Base-by-base conservation (phyloP, 1,140 invertebrate genomes). In the Drosophila littoralis region DNA sequence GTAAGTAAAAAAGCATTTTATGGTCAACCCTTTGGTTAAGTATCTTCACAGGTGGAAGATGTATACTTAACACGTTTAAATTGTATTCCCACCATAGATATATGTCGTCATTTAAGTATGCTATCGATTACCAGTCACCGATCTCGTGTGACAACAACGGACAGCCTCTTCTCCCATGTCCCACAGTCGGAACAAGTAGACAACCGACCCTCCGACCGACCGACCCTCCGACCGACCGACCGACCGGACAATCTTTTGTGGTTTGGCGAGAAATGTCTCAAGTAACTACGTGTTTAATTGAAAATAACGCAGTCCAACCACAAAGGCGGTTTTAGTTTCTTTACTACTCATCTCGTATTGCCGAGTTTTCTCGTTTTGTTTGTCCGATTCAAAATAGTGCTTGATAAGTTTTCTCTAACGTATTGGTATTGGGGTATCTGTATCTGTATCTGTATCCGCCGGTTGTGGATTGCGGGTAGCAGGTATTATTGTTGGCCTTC, bases 261-360 rank as follows among this genome's bases (percentile, higher is more conserved):
- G 84, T 75, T 81, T 75, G 50, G 59, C 57, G 13, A 36, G 40
- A 72, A 68, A 55, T 63, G 76, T 82, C 59, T 86, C 83, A 76
- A 70, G 54, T 79, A 75, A 58, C 83, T 60, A 61, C 13, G 48
- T 75, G 50, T 58, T 60, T 80, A 89, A 89, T 90, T 90, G 83
- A 77, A 88, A 77, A 80, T 82, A 69, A 72, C 38, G 28, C 45
- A 58, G 52, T 12, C 22, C 7, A 43, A 86, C 83, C 83, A 54
- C 84, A 88, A 82, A 61, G 42, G 38, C 42, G 76, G 46, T 72
- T 88, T 79, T 71, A 59, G 54, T 70, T 70, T 78, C 55, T 55
- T 66, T 65, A 43, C 33, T 43, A 55, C 28, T 68, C 13, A 48
- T 63, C 36, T 59, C 15, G 52, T 59, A 61, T 68, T 60, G 35